phyloP scores from a whole-genome alignment of 2,888 invertebrate species.

The Lumbricus terrestris region DNA sequence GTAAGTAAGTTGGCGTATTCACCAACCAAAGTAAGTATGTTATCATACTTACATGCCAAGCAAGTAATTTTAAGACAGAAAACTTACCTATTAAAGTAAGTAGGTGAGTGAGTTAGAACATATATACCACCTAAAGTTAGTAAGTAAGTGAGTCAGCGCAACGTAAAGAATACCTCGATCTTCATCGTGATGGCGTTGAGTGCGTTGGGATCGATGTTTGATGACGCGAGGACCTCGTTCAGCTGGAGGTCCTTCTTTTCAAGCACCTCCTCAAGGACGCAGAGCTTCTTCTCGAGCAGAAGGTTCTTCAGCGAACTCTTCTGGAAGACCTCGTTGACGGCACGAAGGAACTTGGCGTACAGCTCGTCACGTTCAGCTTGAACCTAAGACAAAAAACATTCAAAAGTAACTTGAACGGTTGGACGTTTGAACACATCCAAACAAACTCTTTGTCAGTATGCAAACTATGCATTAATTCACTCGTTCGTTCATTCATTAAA shows the following conservation, averaged over 20 bases:
- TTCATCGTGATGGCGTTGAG: not conserved
- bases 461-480: too few relatives aligned
- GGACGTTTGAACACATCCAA: too few relatives aligned
- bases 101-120: too few relatives aligned
- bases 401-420: not conserved
- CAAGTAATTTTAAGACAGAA: too few relatives aligned
- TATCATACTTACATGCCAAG: too few relatives aligned
- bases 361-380: slow-evolving; percentile 19
- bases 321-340: slow-evolving; percentile 20
- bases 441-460: too few relatives aligned
- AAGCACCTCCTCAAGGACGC: not conserved
- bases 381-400: not conserved
- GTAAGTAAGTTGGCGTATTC: too few relatives aligned
- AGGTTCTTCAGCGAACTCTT: slow-evolving; percentile 15
- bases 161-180: slow-evolving; percentile 18
- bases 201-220: slow-evolving; percentile 16
- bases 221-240: slow-evolving; percentile 14
- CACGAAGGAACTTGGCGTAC: slow-evolving; percentile 20
- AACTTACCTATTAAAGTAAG: too few relatives aligned
- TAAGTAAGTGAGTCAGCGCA: too few relatives aligned
- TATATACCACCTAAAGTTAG: too few relatives aligned
- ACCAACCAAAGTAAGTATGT: too few relatives aligned
- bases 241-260: slow-evolving; percentile 16
- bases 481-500: too few relatives aligned
- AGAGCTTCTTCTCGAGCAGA: slow-evolving; percentile 26